These are phyloP conservation scores for Lates japonicus DNA, from an alignment of 2,797 vertebrate genomes.

Conservation along the genomic window DNA sequence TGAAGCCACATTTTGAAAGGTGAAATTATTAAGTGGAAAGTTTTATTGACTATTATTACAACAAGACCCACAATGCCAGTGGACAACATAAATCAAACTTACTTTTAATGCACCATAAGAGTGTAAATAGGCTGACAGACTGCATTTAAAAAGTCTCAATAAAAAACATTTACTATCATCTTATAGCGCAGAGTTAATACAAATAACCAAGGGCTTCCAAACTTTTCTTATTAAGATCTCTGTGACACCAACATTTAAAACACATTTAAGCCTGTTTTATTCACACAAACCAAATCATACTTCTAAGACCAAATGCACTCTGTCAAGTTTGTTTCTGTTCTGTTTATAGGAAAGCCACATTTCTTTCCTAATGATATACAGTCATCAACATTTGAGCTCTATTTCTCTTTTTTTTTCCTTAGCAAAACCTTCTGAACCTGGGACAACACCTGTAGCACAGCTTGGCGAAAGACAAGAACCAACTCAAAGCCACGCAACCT, in stretches of 20 bases:
- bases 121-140: conserved; percentile 17
- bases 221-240: conserved; percentile 13
- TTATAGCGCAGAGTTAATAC: not conserved
- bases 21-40: conserved; percentile 20
- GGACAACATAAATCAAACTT: conserved; percentile 15
- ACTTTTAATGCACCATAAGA: conserved; percentile 18
- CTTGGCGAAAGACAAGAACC: not conserved
- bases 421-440: not conserved
- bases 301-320: conserved; percentile 20
- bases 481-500: not conserved
- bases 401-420: not conserved
- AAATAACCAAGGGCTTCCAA: conserved; percentile 15
- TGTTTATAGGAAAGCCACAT: conserved; percentile 46
- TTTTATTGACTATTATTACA: conserved; percentile 35
- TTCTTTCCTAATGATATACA: conserved; percentile 38
- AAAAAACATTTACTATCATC: conserved; percentile 1
- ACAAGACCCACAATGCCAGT: conserved; percentile 15
- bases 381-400: not conserved
- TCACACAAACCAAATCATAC: conserved; percentile 39
- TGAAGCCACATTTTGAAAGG: conserved; percentile 33
- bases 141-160: conserved; percentile 5
- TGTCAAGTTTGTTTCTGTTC: conserved; percentile 24
- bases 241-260: conserved; percentile 29
- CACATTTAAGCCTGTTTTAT: conserved; percentile 36
- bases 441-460: not conserved